Conservation (phyloP, 1,140 invertebrate species). For the Cataglyphis hispanica region DNA sequence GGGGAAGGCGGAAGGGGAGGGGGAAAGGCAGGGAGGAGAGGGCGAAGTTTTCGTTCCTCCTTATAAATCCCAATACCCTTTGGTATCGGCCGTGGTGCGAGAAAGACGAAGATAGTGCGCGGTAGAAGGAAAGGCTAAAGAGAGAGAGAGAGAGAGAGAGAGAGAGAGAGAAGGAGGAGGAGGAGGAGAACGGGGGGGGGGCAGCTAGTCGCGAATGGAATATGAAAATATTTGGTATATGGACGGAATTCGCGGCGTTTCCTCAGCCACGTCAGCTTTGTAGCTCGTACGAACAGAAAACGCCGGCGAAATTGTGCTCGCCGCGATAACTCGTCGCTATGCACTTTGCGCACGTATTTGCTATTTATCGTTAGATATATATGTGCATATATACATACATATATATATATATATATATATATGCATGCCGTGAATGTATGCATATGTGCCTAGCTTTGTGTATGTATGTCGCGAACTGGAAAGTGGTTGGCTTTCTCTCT, state of each 20-base stretch:
- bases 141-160: constrained; percentile 31
- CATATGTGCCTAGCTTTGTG: neutral
- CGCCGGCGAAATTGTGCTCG: constrained; percentile 62
- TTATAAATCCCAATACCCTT: constrained; percentile 82
- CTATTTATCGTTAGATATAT: constrained; percentile 54
- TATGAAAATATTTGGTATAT: constrained; percentile 75
- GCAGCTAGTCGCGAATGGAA: constrained; percentile 73
- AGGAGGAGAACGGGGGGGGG: constrained; percentile 5
- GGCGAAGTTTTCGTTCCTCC: constrained; percentile 76
- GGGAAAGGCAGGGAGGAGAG: neutral
- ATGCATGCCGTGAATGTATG: too few species aligned
- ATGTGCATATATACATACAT: neutral
- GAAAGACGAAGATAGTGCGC: constrained; percentile 31
- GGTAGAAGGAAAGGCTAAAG: constrained; percentile 23
- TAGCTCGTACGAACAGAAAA: constrained; percentile 62
- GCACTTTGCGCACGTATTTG: constrained; percentile 62
- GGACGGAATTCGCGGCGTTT: constrained; percentile 55
- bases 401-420: neutral
- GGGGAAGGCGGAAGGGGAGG: too few species aligned
- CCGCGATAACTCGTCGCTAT: constrained; percentile 62
- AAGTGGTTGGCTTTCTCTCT: constrained; percentile 48
- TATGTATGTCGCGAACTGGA: neutral
- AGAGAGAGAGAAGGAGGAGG: constrained; percentile 37
- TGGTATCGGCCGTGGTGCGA: constrained; percentile 70
- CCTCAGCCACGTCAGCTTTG: constrained; percentile 58